Base-by-base conservation (phyloP, 1,140 invertebrate species). In the Camponotus floridanus region DNA sequence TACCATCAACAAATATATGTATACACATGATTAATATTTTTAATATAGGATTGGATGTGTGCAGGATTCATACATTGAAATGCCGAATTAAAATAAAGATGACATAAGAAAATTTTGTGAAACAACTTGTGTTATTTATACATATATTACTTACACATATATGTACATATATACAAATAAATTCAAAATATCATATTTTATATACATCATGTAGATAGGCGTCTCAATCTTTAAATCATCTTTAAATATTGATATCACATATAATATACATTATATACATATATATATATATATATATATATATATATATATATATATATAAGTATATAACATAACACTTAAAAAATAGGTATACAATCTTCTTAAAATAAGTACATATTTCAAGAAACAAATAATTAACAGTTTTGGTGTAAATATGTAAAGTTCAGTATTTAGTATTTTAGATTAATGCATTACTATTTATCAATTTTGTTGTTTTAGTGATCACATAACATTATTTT, bases 161-260 rank as follows among this genome's bases (percentile, higher is more conserved):
- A 80, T 31, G n/a, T 61, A 76, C 18, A 74, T 73, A 81, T 55
- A 79, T 68, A 80, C 21, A 70, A 80, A 80, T 80, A 18, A 79
- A 64, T 78, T 78, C n/a, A 80, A 70, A 80, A 70, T 80, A 18
- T 45, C 11, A 11, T 70, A 31, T 26, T 65, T 83, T 31, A 83
- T 36, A 83, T 48, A 73, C 18, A 8, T 61, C 3, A 42, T 42
- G 73, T 3, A 55, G 11, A 71, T 51, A 61, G 68, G 45, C 55
- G 71, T 18, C 31, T 59, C 61, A n/a, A 71, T 71, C n/a, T 73
- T 73, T 36, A 62, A 81, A 15, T 81, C 13, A 71, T 71, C n/a
- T 73, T 73, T 36, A 62, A 81, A 15, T 81, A 36, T 81, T 55
- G n/a, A 71, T 45, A 80, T 83, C 9, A 76, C 36, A 18, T 21